Conservation (phyloP, 2,888 invertebrate species). For the Cephus rjabovi region DNA sequence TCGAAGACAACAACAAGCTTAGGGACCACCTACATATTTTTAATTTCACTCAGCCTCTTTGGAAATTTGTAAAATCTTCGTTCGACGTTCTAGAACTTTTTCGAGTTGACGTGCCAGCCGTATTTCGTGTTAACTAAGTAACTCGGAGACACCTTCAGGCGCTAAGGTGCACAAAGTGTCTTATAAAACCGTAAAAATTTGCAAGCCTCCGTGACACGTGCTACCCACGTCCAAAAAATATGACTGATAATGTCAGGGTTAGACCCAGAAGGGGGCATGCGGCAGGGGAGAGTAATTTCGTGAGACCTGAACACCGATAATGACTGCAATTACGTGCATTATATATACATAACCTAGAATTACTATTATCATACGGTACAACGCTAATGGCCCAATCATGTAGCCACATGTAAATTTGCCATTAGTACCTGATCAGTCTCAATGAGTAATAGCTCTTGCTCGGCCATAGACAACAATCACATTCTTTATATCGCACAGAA, state of each 20-base stretch:
- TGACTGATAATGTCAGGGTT: neutral
- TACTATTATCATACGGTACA: neutral
- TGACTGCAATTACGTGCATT: neutral
- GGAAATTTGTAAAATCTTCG: neutral
- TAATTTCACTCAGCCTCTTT: neutral
- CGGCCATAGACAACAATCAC: neutral
- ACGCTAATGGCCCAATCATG: neutral
- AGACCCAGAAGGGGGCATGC: neutral
- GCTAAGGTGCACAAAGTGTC: neutral
- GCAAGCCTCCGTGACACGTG: neutral
- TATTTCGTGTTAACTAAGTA: neutral
- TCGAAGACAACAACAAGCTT: neutral
- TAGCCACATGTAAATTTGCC: neutral
- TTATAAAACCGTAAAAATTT: neutral
- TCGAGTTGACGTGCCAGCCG: neutral
- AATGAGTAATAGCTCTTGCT: neutral
- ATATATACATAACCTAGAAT: conserved; percentile 2
- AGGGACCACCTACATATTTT: neutral
- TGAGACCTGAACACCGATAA: neutral
- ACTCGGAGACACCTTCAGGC: neutral
- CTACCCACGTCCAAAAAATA: neutral
- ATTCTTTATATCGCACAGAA: neutral
- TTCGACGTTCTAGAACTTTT: neutral
- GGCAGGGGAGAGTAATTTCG: neutral
- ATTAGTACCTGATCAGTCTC: neutral